These are phyloP conservation scores for Microctonus brassicae DNA, from an alignment of 2,888 invertebrate genomes.

Conservation along the genomic window DNA sequence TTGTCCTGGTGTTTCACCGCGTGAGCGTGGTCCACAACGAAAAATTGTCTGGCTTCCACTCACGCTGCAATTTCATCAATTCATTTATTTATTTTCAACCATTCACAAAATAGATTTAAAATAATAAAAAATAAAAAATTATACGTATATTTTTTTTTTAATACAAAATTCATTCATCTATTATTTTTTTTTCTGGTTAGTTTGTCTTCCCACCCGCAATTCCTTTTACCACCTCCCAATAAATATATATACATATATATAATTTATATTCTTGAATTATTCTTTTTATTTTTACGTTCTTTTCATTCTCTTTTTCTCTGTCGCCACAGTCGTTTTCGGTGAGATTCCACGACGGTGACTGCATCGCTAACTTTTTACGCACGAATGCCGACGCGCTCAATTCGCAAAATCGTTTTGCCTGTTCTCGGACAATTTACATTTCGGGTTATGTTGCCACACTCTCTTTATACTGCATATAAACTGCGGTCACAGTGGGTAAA, in stretches of 20 bases:
- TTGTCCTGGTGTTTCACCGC: conserved; percentile 42
- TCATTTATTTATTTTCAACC: conserved; percentile 25
- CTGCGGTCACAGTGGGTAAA: conserved; percentile 12
- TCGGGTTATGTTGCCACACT: conserved; percentile 32
- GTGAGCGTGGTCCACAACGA: conserved; percentile 7
- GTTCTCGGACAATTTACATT: conserved; percentile 36
- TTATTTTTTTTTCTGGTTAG: conserved; percentile 28
- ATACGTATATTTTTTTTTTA: conserved; percentile 12
- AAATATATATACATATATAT: too few species aligned
- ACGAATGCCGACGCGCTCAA: conserved; percentile 41
- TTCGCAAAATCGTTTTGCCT: conserved; percentile 36
- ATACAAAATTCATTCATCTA: conserved; percentile 2
- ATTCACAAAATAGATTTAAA: conserved; percentile 25
- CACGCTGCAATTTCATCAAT: conserved; percentile 34
- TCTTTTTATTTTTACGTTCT: conserved; percentile 30
- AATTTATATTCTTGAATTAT: conserved; percentile 31
- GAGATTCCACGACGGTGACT: conserved; percentile 54
- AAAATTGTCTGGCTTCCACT: conserved; percentile 23
- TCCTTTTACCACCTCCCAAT: conserved; percentile 46
- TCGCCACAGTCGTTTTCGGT: conserved; percentile 38
- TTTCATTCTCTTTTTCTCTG: conserved; percentile 30
- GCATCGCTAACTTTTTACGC: conserved; percentile 50
- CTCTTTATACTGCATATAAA: background rate
- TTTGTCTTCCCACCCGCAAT: conserved; percentile 36
- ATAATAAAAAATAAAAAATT: conserved; percentile 27